phyloP scores from a whole-genome alignment of 2,888 invertebrate genomes.

The Rhyacophila evoluta region DNA sequence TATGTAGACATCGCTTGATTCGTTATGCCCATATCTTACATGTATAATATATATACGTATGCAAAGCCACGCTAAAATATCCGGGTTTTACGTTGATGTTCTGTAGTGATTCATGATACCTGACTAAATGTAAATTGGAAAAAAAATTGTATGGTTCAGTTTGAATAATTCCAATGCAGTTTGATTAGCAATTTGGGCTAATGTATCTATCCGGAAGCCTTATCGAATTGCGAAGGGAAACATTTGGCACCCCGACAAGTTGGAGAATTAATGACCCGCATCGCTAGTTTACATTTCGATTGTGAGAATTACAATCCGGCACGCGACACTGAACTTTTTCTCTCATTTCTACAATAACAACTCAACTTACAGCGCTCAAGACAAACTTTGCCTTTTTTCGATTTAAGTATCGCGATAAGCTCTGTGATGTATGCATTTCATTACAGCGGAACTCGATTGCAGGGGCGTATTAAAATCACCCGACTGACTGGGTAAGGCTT shows the following conservation, averaged over 20 bases:
- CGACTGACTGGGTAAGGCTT: too few relatives aligned
- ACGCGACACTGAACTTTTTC: conserved; percentile 11
- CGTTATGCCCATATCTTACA: too few relatives aligned
- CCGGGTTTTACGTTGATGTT: too few relatives aligned
- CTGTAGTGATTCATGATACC: too few relatives aligned
- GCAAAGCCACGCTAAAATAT: too few relatives aligned
- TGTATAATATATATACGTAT: too few relatives aligned
- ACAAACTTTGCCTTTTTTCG: neutral
- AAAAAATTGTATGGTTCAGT: too few relatives aligned
- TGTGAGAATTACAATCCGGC: neutral
- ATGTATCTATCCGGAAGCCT: neutral
- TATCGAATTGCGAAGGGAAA: neutral
- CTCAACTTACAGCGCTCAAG: neutral
- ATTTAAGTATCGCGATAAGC: neutral
- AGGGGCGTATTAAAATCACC: too few relatives aligned
- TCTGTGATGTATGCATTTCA: neutral
- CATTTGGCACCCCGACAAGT: neutral
- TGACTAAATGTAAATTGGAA: too few relatives aligned
- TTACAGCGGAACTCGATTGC: too few relatives aligned
- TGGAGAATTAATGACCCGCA: neutral
- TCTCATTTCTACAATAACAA: neutral
- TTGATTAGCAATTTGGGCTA: neutral
- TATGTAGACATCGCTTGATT: too few relatives aligned
- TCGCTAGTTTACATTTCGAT: neutral
- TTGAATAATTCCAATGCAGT: neutral